phyloP scores from a whole-genome alignment of 2,113 vertebrate genomes.

The Numida meleagris region DNA sequence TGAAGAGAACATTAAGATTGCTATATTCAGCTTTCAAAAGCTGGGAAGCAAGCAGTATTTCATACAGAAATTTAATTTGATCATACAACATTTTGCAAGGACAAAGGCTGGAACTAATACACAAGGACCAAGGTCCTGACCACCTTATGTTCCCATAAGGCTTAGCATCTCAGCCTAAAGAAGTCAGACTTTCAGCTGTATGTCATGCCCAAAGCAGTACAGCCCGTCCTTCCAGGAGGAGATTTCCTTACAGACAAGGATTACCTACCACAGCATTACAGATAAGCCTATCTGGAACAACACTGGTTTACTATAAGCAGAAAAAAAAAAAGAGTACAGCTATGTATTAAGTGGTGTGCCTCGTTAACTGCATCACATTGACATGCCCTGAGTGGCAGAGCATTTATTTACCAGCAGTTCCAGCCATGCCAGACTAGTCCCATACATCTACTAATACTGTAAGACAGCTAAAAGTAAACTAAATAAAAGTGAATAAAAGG shows the following conservation, averaged over 20 bases:
- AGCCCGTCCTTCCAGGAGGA: not conserved
- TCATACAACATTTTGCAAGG: not conserved
- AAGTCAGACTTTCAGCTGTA: not conserved
- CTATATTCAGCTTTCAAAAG: not conserved
- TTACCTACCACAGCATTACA: not conserved
- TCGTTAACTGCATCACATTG: not conserved
- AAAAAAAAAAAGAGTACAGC: not conserved
- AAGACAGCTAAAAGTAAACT: not conserved
- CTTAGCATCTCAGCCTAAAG: not conserved
- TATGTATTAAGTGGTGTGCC: not conserved
- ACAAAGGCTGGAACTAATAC: not conserved
- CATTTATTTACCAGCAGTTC: not conserved
- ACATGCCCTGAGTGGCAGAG: not conserved
- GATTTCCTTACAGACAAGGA: not conserved
- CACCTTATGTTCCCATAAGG: not conserved
- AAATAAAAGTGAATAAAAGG: not conserved
- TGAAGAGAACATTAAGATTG: not conserved
- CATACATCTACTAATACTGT: not conserved
- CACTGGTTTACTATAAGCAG: not conserved
- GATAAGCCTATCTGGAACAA: not conserved
- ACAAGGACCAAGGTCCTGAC: not conserved
- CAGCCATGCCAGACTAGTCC: not conserved
- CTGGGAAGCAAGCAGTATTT: not conserved
- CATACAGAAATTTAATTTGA: not conserved
- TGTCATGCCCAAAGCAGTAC: rapidly evolving